phyloP scores from a whole-genome alignment of 2,113 vertebrate genomes.

The Nettapus auritus region DNA sequence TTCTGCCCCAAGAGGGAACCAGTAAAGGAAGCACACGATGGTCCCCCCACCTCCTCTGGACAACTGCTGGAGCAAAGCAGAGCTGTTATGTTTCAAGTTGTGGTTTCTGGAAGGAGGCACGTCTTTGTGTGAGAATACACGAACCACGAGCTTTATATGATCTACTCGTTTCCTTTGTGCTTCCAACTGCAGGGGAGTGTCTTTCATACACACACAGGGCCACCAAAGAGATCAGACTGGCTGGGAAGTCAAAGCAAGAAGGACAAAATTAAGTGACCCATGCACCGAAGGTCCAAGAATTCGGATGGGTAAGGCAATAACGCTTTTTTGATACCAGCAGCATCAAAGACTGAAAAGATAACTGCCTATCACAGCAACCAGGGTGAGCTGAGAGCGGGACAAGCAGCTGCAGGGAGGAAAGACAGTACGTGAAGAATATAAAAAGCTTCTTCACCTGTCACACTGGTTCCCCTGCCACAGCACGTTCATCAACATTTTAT shows the following conservation, averaged over 20 bases:
- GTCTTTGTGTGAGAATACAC: neutral
- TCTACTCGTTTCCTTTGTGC: neutral
- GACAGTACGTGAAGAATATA: neutral
- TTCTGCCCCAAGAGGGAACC: rapidly evolving
- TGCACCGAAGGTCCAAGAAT: neutral
- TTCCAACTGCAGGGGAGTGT: neutral
- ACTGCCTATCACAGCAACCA: neutral
- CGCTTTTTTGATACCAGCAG: neutral
- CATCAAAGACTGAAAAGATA: neutral
- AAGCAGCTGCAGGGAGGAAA: neutral
- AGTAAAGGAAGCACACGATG: rapidly evolving
- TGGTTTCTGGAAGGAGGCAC: neutral
- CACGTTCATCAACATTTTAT: neutral
- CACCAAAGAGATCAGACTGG: neutral
- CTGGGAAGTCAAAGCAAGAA: neutral
- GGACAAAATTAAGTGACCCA: neutral
- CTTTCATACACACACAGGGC: neutral
- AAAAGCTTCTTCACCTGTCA: neutral
- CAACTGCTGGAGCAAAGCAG: neutral
- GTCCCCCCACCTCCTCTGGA: neutral
- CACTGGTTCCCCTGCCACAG: neutral
- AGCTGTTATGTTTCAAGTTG: neutral
- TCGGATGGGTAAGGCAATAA: neutral
- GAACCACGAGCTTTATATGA: neutral
- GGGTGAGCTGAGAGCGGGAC: neutral